phyloP scores from a whole-genome alignment of 2,113 vertebrate species.

The Platysternon megacephalum region DNA sequence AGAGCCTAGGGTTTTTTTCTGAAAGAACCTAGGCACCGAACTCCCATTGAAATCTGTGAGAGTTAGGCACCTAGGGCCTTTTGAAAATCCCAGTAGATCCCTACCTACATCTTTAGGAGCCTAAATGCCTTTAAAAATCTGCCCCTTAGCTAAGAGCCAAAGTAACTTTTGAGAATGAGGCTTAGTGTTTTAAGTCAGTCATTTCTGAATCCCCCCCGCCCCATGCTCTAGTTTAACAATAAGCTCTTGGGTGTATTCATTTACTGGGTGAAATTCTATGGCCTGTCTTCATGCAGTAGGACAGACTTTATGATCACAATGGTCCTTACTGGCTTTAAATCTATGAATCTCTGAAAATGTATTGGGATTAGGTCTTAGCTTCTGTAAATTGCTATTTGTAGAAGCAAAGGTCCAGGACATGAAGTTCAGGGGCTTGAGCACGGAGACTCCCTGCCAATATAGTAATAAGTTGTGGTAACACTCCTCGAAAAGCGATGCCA shows the following conservation, averaged over 20 bases:
- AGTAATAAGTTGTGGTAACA: neutral
- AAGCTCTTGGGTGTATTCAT: no score
- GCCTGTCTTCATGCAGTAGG: no score
- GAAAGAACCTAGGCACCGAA: neutral
- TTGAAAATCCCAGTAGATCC: neutral
- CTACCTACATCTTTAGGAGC: neutral
- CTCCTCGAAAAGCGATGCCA: neutral
- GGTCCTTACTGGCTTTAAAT: neutral
- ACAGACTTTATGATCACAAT: no score
- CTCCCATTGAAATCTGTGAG: neutral
- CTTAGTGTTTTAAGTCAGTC: no score
- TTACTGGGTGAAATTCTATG: no score
- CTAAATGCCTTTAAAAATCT: no score
- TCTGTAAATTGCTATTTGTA: rapidly evolving
- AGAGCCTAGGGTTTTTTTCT: neutral
- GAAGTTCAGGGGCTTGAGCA: neutral
- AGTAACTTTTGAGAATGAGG: no score
- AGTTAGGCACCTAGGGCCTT: neutral
- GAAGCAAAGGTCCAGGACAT: neutral
- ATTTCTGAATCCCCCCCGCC: no score
- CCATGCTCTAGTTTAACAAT: no score
- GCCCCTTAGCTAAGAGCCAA: no score
- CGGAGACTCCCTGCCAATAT: rapidly evolving
- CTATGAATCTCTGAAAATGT: rapidly evolving
- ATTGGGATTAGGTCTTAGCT: rapidly evolving